Evolutionary conservation across 2,113 vertebrate species (phyloP).

Genomic region (Eleginops maclovinus): DNA sequence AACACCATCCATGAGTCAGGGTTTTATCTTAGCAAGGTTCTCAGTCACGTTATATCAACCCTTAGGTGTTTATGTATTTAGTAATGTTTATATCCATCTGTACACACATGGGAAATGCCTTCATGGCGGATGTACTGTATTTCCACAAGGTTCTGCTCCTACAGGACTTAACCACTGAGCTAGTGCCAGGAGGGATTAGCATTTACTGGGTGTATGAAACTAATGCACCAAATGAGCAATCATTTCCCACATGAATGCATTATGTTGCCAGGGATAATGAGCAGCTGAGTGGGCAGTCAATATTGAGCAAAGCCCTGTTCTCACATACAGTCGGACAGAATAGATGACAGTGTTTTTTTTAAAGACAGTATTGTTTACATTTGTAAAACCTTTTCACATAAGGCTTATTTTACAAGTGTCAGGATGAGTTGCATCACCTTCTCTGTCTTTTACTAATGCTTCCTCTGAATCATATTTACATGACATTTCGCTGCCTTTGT

Average conservation of each 20-base stretch:
- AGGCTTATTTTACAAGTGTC: background rate
- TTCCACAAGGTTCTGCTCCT: constrained; percentile 6
- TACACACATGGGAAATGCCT: background rate
- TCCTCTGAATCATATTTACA: constrained; percentile 2
- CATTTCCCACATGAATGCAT: constrained; percentile 23
- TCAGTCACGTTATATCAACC: too few species aligned
- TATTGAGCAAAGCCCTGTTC: background rate
- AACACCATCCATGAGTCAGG: background rate
- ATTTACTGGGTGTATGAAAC: constrained; percentile 15
- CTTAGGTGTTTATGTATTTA: background rate
- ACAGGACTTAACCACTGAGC: constrained; percentile 6
- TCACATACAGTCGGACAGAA: background rate
- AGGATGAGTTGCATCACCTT: background rate
- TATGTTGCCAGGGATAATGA: constrained; percentile 26
- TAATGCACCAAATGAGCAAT: constrained; percentile 26
- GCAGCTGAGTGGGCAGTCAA: constrained; percentile 11
- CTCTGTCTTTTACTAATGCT: constrained; percentile 4
- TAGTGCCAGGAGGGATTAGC: constrained; percentile 9
- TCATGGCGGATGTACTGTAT: background rate
- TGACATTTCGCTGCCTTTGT: background rate
- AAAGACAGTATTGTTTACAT: background rate
- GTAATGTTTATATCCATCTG: constrained; percentile 23
- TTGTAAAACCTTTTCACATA: background rate
- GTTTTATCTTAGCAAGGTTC: background rate
- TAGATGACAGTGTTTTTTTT: too few species aligned